A percentile compares a stretch with the other conserved stretches of the same genome.
Evolutionary conservation across 2,113 vertebrate genomes (phyloP).

Genomic region (Crotalus horridus): DNA sequence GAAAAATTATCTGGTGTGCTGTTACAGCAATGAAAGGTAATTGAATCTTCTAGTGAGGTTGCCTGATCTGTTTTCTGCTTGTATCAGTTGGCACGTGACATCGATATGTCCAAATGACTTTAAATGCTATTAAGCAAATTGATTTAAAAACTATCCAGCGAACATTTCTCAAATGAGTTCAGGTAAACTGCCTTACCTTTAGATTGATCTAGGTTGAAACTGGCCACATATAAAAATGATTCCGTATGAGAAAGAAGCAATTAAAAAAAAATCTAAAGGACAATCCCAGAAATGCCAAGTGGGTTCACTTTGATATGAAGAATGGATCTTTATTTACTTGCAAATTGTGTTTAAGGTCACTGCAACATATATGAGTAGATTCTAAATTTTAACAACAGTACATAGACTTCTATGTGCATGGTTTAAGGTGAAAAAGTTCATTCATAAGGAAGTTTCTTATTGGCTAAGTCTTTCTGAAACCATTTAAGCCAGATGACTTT

Average conservation of each 20-base stretch:
- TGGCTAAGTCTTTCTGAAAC: background rate
- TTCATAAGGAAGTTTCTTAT: background rate
- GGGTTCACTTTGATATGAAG: background rate
- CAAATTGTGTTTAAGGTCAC: background rate
- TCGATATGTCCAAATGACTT: background rate
- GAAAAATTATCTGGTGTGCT: background rate
- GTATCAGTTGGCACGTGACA: too few relatives aligned
- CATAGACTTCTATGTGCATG: background rate
- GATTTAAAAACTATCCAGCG: background rate
- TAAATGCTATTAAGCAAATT: background rate
- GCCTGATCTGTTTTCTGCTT: background rate
- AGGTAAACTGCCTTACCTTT: background rate
- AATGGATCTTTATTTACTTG: background rate
- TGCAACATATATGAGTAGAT: background rate
- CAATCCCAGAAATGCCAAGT: background rate
- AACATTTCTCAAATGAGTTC: background rate
- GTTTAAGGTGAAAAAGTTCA: background rate
- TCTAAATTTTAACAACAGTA: background rate
- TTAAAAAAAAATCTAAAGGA: background rate
- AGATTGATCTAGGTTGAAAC: background rate
- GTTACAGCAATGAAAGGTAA: background rate
- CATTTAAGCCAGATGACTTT: background rate
- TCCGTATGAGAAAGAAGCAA: background rate
- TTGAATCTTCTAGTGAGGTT: background rate
- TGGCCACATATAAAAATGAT: background rate